Evolutionary conservation across 1,140 invertebrate species (phyloP), one percentile per base, ranked within the genome.

Genomic region (Drosophila pectinifera): DNA sequence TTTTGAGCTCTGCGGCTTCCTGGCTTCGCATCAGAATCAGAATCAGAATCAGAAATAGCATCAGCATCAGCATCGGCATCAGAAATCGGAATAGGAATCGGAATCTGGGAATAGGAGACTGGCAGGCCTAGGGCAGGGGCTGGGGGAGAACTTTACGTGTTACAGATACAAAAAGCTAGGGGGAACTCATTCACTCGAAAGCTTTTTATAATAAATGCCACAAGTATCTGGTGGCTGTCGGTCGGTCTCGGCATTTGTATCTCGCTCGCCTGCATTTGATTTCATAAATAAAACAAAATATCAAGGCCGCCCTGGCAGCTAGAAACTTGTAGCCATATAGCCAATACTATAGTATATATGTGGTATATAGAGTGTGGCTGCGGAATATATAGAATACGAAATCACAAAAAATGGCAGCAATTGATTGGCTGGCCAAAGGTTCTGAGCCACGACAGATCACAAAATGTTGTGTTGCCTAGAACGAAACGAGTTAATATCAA

Each of bases 201-300:
- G 80, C 67, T 78, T 56, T 48, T 69, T 81, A 89, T 90, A 89
- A 89, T 89, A 70, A 89, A 89, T 89, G 84, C 84, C 88, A 89
- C 84, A 89, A 88, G 80, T 89, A 88, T 86, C 83, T 69, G 80
- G 49, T 49, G 43, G 53, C 79, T 73, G 67, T 83, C 74, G 62
- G 42, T 77, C 62, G 62, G 42, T 77, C 62, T 83, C 74, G 62
- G 38, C 56, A 41, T 75, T 64, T 57, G 65, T 81, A 65, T 81
- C 78, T 81, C 58, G 49, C 67, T 78, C 39, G 54, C 65, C 57
- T 43, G 49, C 84, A 89, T 89, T 89, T 89, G 84, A 89, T 89
- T 89, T 89, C 84, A 89, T 89, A 89, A 89, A 89, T 89, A 89
- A 89, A 89, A 78, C 85, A 89, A 89, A 88, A 89, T 89, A 89